These are phyloP conservation scores for Philotrypesis tridentata DNA, from an alignment of 1,140 invertebrate genomes.

Conservation along the genomic window DNA sequence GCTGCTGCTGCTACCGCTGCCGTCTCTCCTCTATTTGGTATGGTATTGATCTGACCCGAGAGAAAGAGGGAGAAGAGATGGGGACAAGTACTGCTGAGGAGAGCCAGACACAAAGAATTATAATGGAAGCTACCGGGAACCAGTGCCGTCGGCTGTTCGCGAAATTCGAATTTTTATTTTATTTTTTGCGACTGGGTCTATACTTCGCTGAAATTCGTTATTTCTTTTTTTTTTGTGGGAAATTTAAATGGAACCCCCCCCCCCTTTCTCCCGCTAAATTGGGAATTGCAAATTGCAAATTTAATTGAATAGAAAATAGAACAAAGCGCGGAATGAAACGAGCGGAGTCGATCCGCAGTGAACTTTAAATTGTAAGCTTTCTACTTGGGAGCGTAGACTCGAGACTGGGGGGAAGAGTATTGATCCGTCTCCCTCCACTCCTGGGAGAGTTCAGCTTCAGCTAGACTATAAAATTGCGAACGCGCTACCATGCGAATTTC, in stretches of 20 bases:
- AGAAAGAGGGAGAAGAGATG: conserved; percentile 2
- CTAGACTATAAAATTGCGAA: not conserved
- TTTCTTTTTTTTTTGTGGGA: not conserved
- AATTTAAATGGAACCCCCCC: not conserved
- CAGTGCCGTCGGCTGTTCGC: not conserved
- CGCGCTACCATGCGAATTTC: not conserved
- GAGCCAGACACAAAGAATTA: not conserved
- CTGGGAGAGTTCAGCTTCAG: not conserved
- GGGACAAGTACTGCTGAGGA: not conserved
- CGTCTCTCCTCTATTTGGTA: conserved; percentile 64
- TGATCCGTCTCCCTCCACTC: not conserved
- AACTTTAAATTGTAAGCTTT: not conserved
- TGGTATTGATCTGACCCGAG: conserved; percentile 67
- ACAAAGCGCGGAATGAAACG: not conserved
- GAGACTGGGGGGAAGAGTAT: not conserved
- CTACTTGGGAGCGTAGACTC: not conserved
- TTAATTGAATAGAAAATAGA: not conserved
- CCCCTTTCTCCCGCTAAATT: not conserved
- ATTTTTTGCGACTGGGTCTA: not conserved
- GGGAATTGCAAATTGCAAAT: not conserved
- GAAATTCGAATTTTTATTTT: not conserved
- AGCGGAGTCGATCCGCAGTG: not conserved
- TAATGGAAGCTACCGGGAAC: not conserved
- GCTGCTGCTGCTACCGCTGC: not conserved
- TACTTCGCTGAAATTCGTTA: not conserved